These are phyloP conservation scores for Itoplectis maculator DNA, from an alignment of 2,888 invertebrate species.

Conservation along the genomic window DNA sequence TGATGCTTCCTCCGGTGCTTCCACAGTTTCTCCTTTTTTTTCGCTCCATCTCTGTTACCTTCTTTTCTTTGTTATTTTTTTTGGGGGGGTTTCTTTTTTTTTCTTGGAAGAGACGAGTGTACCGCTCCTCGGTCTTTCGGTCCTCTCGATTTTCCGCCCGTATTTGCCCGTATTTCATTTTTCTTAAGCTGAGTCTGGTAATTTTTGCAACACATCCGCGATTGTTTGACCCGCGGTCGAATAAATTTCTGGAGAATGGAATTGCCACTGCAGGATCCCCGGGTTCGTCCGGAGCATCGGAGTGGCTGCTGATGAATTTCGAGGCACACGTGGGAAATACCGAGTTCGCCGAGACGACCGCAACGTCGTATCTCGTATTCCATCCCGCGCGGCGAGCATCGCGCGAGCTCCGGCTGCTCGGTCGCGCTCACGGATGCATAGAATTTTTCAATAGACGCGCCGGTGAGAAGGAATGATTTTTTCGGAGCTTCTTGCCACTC, in stretches of 20 bases:
- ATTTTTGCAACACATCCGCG: no score
- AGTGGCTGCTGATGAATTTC: constrained; percentile 46
- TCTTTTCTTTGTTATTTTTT: not conserved
- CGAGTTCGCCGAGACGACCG: constrained; percentile 45
- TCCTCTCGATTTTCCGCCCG: constrained; percentile 9
- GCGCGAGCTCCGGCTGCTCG: constrained; percentile 43
- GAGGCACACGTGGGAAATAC: constrained; percentile 67
- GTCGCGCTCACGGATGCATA: constrained; percentile 70
- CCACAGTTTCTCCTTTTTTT: constrained; percentile 42
- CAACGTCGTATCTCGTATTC: constrained; percentile 46
- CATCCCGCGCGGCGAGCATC: constrained; percentile 21
- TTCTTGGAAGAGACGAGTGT: constrained; percentile 6
- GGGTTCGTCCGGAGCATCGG: constrained; percentile 48
- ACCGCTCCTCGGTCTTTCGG: constrained; percentile 3
- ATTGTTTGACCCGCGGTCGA: no score
- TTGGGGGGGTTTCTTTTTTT: not conserved
- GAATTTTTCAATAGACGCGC: constrained; percentile 70
- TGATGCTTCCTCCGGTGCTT: constrained; percentile 35
- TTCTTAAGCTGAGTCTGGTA: no score
- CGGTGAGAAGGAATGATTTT: constrained; percentile 59
- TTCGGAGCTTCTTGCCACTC: constrained; percentile 23
- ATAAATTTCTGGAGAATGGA: no score
- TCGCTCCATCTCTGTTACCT: constrained; percentile 34
- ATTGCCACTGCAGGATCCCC: not conserved
- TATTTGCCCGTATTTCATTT: no score